Conservation (phyloP, 2,113 vertebrate species). For the Oplegnathus fasciatus region DNA sequence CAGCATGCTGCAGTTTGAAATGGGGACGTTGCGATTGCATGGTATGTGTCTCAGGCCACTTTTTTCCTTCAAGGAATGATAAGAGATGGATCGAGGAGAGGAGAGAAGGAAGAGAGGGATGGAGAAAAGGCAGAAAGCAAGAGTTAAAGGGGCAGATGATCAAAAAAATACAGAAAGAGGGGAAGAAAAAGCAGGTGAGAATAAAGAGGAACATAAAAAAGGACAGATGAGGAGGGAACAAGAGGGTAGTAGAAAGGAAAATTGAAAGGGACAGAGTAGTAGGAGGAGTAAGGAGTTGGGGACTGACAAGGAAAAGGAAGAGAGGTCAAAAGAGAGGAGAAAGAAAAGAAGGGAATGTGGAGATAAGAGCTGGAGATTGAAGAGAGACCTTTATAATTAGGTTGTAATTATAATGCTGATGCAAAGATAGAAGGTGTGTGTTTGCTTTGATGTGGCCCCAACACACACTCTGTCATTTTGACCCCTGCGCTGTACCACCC, state of each 20-base stretch:
- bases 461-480: conserved; percentile 78
- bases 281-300: background rate
- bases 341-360: background rate
- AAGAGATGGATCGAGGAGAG: background rate
- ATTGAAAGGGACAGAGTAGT: too few species aligned
- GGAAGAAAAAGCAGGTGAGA: background rate
- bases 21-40: background rate
- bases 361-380: background rate
- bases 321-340: background rate
- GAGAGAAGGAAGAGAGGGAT: background rate
- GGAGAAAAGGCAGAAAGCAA: background rate
- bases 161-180: background rate
- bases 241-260: background rate
- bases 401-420: conserved; percentile 63
- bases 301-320: too few species aligned
- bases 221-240: background rate
- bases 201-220: background rate
- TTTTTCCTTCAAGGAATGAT: background rate
- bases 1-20: background rate
- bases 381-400: conserved; percentile 52
- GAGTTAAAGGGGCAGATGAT: background rate
- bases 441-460: conserved; percentile 77
- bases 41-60: background rate
- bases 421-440: conserved; percentile 67
- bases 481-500: conserved; percentile 59